phyloP scores from a whole-genome alignment of 2,888 invertebrate genomes.

The Leptura quadrifasciata region DNA sequence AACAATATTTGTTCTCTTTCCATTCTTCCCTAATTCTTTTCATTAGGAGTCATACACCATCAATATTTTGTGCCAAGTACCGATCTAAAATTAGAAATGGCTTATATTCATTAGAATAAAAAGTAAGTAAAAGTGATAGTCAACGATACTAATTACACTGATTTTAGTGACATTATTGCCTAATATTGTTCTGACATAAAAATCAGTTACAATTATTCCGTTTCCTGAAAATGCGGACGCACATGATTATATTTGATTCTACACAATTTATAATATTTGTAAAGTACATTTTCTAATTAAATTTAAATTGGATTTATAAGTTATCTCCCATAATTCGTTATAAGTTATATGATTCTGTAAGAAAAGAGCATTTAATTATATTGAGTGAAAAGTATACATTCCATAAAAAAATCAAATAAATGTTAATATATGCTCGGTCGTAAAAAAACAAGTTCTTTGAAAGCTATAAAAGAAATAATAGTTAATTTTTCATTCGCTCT shows the following conservation, averaged over 20 bases:
- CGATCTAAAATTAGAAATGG: too few relatives aligned
- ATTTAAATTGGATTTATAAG: background rate
- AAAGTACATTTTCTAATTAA: conserved; percentile 3
- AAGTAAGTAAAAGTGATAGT: background rate
- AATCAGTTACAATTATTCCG: background rate
- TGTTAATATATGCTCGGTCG: conserved; percentile 31
- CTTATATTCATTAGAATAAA: background rate
- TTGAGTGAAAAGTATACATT: conserved; percentile 6
- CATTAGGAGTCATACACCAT: too few relatives aligned
- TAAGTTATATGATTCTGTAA: background rate
- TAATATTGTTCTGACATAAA: too few relatives aligned
- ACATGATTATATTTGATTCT: background rate
- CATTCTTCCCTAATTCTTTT: too few relatives aligned
- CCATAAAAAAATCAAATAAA: conserved; percentile 33
- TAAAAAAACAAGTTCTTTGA: conserved; percentile 27
- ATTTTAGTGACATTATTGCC: too few relatives aligned
- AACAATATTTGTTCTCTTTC: too few relatives aligned
- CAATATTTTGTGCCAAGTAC: too few relatives aligned
- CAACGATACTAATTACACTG: too few relatives aligned
- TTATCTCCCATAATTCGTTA: conserved; percentile 7
- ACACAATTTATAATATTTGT: background rate
- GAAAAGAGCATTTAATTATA: conserved; percentile 3
- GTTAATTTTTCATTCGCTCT: conserved; percentile 34
- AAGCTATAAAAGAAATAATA: conserved; percentile 40
- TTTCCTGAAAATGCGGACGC: background rate